Evolutionary conservation across 2,113 vertebrate species (phyloP).

Genomic region (Salvator merianae): DNA sequence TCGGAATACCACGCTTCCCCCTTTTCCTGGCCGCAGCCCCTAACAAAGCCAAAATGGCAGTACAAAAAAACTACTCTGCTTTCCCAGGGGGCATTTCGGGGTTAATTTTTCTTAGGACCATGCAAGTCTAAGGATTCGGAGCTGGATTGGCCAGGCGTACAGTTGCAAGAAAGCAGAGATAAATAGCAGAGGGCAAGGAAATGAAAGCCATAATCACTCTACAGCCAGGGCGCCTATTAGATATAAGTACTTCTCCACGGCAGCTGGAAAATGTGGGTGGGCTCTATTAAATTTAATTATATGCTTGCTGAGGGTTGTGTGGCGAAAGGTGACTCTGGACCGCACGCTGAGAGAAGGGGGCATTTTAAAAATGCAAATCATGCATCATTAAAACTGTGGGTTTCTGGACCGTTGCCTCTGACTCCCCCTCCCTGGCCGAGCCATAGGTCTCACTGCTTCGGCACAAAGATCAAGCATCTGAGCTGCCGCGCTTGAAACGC

Average conservation of each 20-base stretch:
- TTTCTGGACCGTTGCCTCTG: background rate
- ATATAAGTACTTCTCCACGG: conserved; percentile 38
- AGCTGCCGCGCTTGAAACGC: background rate
- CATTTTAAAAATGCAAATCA: background rate
- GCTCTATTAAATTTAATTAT: conserved; percentile 47
- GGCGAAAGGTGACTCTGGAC: background rate
- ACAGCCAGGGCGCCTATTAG: conserved; percentile 47
- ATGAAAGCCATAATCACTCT: conserved; percentile 45
- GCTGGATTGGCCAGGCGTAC: background rate
- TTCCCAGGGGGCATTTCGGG: conserved; percentile 21
- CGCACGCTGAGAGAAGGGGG: background rate
- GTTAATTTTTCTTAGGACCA: conserved; percentile 29
- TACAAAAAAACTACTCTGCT: background rate
- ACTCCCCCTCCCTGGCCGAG: no score
- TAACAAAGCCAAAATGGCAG: background rate
- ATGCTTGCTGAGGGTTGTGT: conserved; percentile 16
- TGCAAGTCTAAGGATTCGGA: conserved; percentile 36
- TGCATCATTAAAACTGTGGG: conserved; percentile 1
- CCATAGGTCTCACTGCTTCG: background rate
- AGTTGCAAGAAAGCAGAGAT: conserved; percentile 39
- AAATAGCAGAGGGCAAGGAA: conserved; percentile 44
- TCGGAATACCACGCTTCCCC: no score
- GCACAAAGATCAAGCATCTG: no score
- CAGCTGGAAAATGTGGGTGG: conserved; percentile 28
- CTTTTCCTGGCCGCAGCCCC: background rate